phyloP scores from a whole-genome alignment of 1,140 invertebrate genomes.

The Hydropsyche tenuis region DNA sequence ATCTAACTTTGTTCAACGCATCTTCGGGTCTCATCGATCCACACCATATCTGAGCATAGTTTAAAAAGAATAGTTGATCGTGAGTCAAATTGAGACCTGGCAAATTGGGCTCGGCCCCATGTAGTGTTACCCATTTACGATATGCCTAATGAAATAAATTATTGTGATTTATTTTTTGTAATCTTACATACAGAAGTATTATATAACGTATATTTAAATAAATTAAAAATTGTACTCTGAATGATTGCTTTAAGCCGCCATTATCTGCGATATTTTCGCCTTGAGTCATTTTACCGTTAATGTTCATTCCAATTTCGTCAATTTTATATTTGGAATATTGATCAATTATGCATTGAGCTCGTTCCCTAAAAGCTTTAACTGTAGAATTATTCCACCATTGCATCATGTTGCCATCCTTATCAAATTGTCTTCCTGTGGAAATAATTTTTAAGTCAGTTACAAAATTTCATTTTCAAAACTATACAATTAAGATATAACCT shows the following conservation, averaged over 20 bases:
- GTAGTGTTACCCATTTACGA: constrained; percentile 75
- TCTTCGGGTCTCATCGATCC: constrained; percentile 87
- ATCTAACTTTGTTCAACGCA: constrained; percentile 77
- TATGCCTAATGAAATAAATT: constrained; percentile 68
- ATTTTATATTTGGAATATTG: constrained; percentile 62
- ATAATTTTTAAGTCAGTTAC: neutral
- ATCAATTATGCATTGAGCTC: constrained; percentile 82
- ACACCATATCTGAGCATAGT: constrained; percentile 88
- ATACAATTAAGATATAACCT: constrained; percentile 32
- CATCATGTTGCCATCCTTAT: constrained; percentile 72
- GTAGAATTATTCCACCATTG: constrained; percentile 80
- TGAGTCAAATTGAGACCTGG: constrained; percentile 85
- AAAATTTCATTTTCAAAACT: neutral
- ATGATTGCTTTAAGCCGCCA: constrained; percentile 86
- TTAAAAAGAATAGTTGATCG: constrained; percentile 88
- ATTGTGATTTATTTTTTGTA: neutral
- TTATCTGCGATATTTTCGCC: constrained; percentile 90
- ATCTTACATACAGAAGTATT: too few relatives aligned
- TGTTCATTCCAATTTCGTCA: constrained; percentile 59
- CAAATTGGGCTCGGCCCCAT: constrained; percentile 74
- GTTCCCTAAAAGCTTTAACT: constrained; percentile 70
- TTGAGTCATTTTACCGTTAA: constrained; percentile 59
- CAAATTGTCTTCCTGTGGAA: constrained; percentile 70
- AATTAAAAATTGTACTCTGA: constrained; percentile 63
- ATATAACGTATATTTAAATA: neutral